A percentile compares a stretch with the other conserved stretches of the same genome.
Conservation (phyloP, 2,888 invertebrate species). For the Sphaerophoria rueppellii region DNA sequence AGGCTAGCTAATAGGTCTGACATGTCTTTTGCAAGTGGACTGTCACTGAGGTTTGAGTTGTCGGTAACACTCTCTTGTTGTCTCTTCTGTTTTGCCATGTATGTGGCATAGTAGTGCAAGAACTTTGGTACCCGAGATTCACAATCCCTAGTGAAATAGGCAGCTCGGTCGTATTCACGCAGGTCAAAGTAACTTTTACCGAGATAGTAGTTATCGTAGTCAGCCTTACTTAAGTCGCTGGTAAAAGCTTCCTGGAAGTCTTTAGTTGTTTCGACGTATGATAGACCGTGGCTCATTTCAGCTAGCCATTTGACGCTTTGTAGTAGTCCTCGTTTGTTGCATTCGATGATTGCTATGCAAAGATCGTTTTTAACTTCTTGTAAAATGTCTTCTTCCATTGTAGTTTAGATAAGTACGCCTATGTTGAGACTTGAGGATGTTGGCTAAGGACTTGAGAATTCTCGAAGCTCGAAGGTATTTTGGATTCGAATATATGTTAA, state of each 20-base stretch:
- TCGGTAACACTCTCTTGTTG: slow-evolving; percentile 92
- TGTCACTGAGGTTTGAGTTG: slow-evolving; percentile 81
- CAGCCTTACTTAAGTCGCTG: slow-evolving; percentile 81
- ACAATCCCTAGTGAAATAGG: slow-evolving; percentile 89
- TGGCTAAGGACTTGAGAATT: too few species aligned
- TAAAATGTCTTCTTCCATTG: slow-evolving; percentile 79
- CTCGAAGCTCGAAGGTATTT: too few species aligned
- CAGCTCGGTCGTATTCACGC: slow-evolving; percentile 94
- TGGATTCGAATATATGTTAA: too few species aligned
- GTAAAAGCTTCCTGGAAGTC: slow-evolving; percentile 68
- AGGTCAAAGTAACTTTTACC: slow-evolving; percentile 95
- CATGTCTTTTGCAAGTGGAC: slow-evolving; percentile 82
- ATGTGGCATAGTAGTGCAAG: slow-evolving; percentile 92
- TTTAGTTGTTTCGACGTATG: slow-evolving; percentile 84
- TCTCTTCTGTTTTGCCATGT: slow-evolving; percentile 95
- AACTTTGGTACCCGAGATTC: slow-evolving; percentile 90
- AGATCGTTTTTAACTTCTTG: slow-evolving; percentile 86
- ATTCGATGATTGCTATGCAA: slow-evolving; percentile 87
- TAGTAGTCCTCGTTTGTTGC: slow-evolving; percentile 89
- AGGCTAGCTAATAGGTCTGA: slow-evolving; percentile 84
- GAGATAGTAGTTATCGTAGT: slow-evolving; percentile 88
- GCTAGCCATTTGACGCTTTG: slow-evolving; percentile 95
- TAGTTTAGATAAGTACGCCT: too few species aligned
- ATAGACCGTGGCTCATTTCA: slow-evolving; percentile 91
- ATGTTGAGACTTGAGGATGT: too few species aligned